Conservation (phyloP, 2,797 vertebrate genomes). For the Parotocinclus haroldoi region DNA sequence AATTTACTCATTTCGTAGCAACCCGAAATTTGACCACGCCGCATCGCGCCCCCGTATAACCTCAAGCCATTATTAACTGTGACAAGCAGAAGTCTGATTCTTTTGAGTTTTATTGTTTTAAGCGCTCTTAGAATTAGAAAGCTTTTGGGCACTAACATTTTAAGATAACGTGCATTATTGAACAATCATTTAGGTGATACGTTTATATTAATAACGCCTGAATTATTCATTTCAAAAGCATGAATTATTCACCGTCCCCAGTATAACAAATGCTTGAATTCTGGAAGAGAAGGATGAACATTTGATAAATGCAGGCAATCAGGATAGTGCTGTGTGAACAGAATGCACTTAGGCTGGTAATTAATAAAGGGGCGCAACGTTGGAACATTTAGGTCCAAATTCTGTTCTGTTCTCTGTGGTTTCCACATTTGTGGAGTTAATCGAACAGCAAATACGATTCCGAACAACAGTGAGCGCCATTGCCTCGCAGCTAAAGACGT, state of each 20-base stretch:
- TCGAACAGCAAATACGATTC: too few relatives aligned
- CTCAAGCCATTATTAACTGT: too few relatives aligned
- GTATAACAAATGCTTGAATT: constrained; percentile 33
- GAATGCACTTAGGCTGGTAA: constrained; percentile 5
- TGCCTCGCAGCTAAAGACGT: too few relatives aligned
- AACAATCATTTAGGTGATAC: constrained; percentile 43
- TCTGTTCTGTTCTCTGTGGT: background rate
- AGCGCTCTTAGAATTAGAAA: too few relatives aligned
- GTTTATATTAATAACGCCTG: constrained; percentile 37
- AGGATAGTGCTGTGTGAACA: background rate
- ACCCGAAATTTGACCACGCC: too few relatives aligned
- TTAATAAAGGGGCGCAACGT: background rate
- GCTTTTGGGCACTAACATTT: constrained; percentile 4
- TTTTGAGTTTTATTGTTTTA: too few relatives aligned
- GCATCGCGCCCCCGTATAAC: too few relatives aligned
- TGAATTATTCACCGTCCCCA: constrained; percentile 42
- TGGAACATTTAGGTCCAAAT: background rate
- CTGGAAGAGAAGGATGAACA: constrained; percentile 32
- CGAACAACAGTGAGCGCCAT: too few relatives aligned
- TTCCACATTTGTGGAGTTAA: too few relatives aligned
- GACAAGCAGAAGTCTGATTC: too few relatives aligned
- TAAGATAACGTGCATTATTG: constrained; percentile 42
- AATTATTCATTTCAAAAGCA: constrained; percentile 44
- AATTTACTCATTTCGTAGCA: too few relatives aligned
- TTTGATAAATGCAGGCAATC: constrained; percentile 12